Conservation (phyloP, 2,888 invertebrate species). For the Pharmacophagus antenor region DNA sequence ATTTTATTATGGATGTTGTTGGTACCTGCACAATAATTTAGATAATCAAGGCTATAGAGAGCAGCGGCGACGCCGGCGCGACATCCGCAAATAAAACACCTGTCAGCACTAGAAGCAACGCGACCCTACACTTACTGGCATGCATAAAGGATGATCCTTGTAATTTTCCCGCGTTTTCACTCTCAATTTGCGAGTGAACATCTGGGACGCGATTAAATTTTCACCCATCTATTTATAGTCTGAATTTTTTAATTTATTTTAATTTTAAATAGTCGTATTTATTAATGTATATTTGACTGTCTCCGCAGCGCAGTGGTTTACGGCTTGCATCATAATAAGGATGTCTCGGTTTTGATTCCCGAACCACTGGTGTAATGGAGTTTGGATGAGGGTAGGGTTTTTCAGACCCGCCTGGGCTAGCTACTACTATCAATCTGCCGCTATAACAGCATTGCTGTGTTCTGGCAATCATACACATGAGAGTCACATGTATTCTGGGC, state of each 20-base stretch:
- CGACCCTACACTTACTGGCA: constrained; percentile 43
- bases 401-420: too few relatives aligned
- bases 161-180: constrained; percentile 43
- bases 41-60: neutral
- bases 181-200: constrained; percentile 40
- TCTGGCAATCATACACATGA: too few relatives aligned
- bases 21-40: neutral
- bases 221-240: constrained; percentile 11
- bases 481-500: too few relatives aligned
- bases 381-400: too few relatives aligned
- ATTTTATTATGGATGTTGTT: neutral
- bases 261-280: neutral
- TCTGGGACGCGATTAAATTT: constrained; percentile 27
- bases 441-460: too few relatives aligned
- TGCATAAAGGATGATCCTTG: constrained; percentile 48
- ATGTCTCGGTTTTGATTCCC: too few relatives aligned
- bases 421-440: too few relatives aligned
- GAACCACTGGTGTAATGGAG: too few relatives aligned
- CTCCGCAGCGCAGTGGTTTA: too few relatives aligned
- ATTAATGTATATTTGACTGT: neutral
- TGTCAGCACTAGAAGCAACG: constrained; percentile 31
- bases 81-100: neutral
- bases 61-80: neutral
- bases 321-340: too few relatives aligned
- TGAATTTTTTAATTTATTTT: neutral